Base-by-base conservation (phyloP, 2,113 vertebrate genomes). In the Ceratotherium simum region DNA sequence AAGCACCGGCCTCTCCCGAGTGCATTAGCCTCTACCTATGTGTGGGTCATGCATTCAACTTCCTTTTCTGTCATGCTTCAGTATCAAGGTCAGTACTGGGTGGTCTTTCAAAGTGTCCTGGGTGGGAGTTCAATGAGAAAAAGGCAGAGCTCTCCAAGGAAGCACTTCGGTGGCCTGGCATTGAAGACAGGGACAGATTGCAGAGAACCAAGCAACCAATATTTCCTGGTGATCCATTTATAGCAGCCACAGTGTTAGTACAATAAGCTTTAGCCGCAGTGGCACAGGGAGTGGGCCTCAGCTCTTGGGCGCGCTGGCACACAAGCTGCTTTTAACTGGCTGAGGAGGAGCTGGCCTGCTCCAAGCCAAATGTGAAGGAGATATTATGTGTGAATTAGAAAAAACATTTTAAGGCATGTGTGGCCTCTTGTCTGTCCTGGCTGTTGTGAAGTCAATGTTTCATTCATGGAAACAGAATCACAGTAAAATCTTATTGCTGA, bases 131-230 rank as follows among this genome's bases (percentile, higher is more conserved):
- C 75, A 84, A 93, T 58, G 29, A 20, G 17, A 46, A 75, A 76
- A 96, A 85, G 76, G 62, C 29, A 46, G 56, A 96, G 5, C 8
- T 39, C 7, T 80, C 20, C 75, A 90, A 93, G 11, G 54, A 91
- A 48, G 21, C 10, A 72, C 58, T 56, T 96, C 67, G 51, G 95
- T 91, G 90, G 70, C 39, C 78, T 95, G 54, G 78, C 76, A 78
- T 39, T 29, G 64, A 95, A 96, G 21, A 73, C n/a, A 84, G 29
- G 97, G 54, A 87, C 54, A 93, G 21, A 93, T 8, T 83, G 1
- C 48, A 96, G 84, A 87, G 56, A 94, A 84, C 54, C 16, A 84
- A 84, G 67, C 69, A 94, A 90, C 84, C 46, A 29, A 0, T 5
- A 60, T 92, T 87, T 97, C 23, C 48, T 90, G 1, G 0, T 64